Percentiles rank a stretch among this genome's conserved stretches.
Evolutionary conservation across 2,888 invertebrate genomes (phyloP).

Genomic region (Apoderus coryli): DNA sequence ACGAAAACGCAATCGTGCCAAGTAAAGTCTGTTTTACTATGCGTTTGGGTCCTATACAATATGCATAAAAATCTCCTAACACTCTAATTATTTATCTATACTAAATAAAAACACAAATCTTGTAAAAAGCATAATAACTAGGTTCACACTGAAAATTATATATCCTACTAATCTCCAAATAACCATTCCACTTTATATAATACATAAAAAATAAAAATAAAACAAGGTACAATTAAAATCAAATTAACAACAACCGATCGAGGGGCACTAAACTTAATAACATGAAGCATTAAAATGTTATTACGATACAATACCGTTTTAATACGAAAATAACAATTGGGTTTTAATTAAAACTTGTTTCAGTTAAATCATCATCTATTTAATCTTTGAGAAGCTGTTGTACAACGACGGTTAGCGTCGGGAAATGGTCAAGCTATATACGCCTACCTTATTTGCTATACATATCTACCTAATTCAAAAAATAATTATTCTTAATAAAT

Average conservation of each 20-base stretch:
- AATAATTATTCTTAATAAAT: too few relatives aligned
- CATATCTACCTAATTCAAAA: too few relatives aligned
- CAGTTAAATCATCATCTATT: constrained; percentile 3
- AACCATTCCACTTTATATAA: constrained; percentile 12
- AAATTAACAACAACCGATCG: constrained; percentile 11
- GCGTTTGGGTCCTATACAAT: constrained; percentile 20
- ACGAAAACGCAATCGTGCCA: constrained; percentile 31
- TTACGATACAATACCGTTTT: constrained; percentile 7
- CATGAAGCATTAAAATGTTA: too few relatives aligned
- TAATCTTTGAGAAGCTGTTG: too few relatives aligned
- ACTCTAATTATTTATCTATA: constrained; percentile 12
- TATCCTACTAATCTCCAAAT: constrained; percentile 13
- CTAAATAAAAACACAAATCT: constrained; percentile 11
- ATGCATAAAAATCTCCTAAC: constrained; percentile 7
- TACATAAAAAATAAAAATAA: too few relatives aligned
- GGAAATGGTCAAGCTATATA: too few relatives aligned
- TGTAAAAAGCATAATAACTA: constrained; percentile 11
- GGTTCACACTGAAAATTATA: constrained; percentile 13
- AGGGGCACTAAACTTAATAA: constrained; percentile 2
- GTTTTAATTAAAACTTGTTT: constrained; percentile 5
- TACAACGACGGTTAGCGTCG: too few relatives aligned
- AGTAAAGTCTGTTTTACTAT: constrained; percentile 26
- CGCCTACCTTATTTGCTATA: too few relatives aligned
- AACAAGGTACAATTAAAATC: constrained; percentile 14
- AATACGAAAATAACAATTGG: constrained; percentile 11